Percentiles rank a stretch among this genome's conserved stretches.
These are phyloP conservation scores for Rhizoglyphus robini DNA, from an alignment of 1,140 invertebrate species.

Conservation along the genomic window DNA sequence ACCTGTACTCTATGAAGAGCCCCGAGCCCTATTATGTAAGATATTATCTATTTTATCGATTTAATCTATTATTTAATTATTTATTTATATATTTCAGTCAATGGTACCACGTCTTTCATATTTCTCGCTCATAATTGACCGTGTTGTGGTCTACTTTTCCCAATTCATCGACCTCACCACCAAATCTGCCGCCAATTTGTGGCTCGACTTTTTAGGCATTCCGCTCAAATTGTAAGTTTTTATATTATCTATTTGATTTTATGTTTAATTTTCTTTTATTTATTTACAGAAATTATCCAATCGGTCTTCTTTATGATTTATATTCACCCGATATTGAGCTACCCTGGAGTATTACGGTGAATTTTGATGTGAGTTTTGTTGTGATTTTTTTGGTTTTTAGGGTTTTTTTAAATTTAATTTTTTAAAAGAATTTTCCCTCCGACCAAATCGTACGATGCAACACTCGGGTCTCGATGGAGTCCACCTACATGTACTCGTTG, in stretches of 20 bases:
- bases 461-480: slow-evolving; percentile 70
- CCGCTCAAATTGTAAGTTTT: slow-evolving; percentile 66
- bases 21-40: slow-evolving; percentile 72
- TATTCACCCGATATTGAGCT: slow-evolving; percentile 43
- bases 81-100: slow-evolving; percentile 38
- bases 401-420: slow-evolving; percentile 7
- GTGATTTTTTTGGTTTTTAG: slow-evolving; percentile 4
- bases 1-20: slow-evolving; percentile 68
- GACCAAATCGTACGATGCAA: slow-evolving; percentile 37
- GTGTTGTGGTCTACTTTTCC: slow-evolving; percentile 81
- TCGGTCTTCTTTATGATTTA: slow-evolving; percentile 84
- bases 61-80: slow-evolving; percentile 10
- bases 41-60: background rate
- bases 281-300: slow-evolving; percentile 66
- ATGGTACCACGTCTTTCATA: slow-evolving; percentile 90
- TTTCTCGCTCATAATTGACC: slow-evolving; percentile 88
- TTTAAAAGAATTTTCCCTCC: slow-evolving; percentile 38
- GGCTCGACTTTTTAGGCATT: slow-evolving; percentile 82
- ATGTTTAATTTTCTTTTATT: slow-evolving; percentile 17
- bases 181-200: slow-evolving; percentile 66
- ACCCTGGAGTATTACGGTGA: slow-evolving; percentile 87
- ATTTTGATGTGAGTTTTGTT: slow-evolving; percentile 48
- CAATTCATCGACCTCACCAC: slow-evolving; percentile 64
- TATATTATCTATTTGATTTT: slow-evolving; percentile 3
- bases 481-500: slow-evolving; percentile 81